These are phyloP conservation scores for Agapornis roseicollis DNA, from an alignment of 2,113 vertebrate species.

Conservation along the genomic window DNA sequence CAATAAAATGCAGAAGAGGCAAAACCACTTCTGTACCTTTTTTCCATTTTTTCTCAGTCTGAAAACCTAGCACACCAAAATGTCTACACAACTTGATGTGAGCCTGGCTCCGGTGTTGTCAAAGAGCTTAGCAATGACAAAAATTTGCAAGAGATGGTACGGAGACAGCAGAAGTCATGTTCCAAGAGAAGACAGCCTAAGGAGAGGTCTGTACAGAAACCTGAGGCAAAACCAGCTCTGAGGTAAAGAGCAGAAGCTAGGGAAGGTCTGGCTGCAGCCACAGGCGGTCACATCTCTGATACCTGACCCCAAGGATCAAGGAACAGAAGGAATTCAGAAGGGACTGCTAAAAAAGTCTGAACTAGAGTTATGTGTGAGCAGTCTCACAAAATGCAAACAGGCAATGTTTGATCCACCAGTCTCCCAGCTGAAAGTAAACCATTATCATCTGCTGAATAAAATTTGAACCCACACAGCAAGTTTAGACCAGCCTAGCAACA, in stretches of 20 bases:
- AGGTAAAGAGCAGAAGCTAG: not conserved
- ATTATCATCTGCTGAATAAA: not conserved
- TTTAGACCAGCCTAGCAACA: not conserved
- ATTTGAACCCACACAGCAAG: not conserved
- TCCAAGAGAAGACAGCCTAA: not conserved
- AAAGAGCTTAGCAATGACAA: not conserved
- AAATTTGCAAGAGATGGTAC: not conserved
- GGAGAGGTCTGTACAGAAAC: not conserved
- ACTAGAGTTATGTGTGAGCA: not conserved
- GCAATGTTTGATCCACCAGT: not conserved
- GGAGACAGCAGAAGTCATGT: not conserved
- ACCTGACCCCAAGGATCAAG: not conserved
- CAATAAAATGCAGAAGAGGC: not conserved
- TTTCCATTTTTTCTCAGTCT: not conserved
- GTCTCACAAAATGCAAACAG: not conserved
- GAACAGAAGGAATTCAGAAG: not conserved
- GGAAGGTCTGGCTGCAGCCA: not conserved
- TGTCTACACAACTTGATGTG: not conserved
- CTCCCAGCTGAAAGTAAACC: not conserved
- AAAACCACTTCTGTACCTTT: not conserved
- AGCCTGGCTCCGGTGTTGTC: not conserved
- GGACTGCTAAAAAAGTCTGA: not conserved
- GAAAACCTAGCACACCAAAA: not conserved
- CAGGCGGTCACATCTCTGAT: not conserved
- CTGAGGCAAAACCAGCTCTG: not conserved